A percentile compares a stretch with the other conserved stretches of the same genome.
Evolutionary conservation across 2,113 vertebrate genomes (phyloP).

Genomic region (Melanotaenia duboulayi): DNA sequence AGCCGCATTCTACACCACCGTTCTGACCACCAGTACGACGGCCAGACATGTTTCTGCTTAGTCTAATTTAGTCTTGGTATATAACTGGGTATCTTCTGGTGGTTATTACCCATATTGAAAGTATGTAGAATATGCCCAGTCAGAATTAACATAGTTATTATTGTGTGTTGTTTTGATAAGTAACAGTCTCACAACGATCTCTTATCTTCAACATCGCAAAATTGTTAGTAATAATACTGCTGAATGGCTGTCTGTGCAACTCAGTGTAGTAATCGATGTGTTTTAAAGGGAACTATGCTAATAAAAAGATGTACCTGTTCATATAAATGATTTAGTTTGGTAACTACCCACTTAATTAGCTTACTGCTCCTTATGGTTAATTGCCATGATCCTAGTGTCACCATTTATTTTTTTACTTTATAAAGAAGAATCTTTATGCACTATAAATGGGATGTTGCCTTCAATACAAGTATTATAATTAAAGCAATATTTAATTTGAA

Average conservation of each 20-base stretch:
- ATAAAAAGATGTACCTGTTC: no score
- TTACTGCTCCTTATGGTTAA: no score
- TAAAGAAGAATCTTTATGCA: not conserved
- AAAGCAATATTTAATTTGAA: not conserved
- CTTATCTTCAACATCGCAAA: no score
- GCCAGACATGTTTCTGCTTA: not conserved
- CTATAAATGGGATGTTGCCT: not conserved
- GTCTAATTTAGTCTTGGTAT: not conserved
- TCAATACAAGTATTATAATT: no score
- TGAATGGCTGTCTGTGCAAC: no score
- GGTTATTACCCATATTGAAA: not conserved
- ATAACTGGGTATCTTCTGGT: not conserved
- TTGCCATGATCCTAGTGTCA: no score
- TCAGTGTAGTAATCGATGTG: no score
- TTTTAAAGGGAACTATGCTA: no score
- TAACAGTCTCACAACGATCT: not conserved
- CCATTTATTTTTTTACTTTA: not conserved
- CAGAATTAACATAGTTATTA: no score
- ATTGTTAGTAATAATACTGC: no score
- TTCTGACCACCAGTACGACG: not conserved
- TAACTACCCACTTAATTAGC: not conserved
- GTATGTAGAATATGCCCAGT: no score
- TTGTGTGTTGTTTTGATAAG: not conserved
- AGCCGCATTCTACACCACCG: constrained; percentile 21
- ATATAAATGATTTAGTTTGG: not conserved